Base-by-base conservation (phyloP, 2,113 vertebrate species). In the Sigmodon hispidus region DNA sequence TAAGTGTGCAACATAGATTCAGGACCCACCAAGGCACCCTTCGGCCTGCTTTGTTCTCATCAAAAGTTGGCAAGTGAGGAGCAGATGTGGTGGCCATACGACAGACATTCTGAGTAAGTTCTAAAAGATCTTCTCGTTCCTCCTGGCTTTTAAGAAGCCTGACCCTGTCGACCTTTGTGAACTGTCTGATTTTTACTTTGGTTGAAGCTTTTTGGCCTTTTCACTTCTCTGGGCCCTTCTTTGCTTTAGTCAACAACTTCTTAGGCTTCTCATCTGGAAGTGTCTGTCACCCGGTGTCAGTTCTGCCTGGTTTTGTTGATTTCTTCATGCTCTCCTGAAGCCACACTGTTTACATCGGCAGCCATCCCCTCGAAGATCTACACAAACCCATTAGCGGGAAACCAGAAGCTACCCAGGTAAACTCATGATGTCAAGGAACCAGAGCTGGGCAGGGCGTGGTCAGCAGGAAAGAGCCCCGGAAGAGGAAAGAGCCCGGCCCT, bases 141-240 rank as follows among this genome's bases (percentile, higher is more conserved):
- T 59, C 21, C 40, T 26, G 22, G 22, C 4, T 26, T 40, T 59
- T 40, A 36, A 40, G 79, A 59, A 3, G 36, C 52, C 79, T 40
- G 52, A 1, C 21, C n/a, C 65, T 92, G 8, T 81, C 22, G 21
- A 34, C 57, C n/a, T 57, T 90, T 59, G 48, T 80, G 73, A 29
- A 50, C 65, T 29, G 6, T 57, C 70, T 77, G 52, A 31, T 87
- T 90, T 90, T 77, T 65, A 45, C 50, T 50, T 81, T 59, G 48
- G 21, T 10, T 48, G 57, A 81, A 59, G 22, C 3, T 0, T 0
- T 0, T 4, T 9, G n/a, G n/a, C 40, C 40, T 69, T 31, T 36
- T 10, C 31, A 48, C 5, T 26, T 72, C 69, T 63, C 48, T 34
- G 45, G 45, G 36, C 31, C 36, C 21, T 91, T 92, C 29, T 70